A percentile compares a stretch with the other conserved stretches of the same genome.
Conservation (phyloP, 2,888 invertebrate species). For the Brassicogethes aeneus region DNA sequence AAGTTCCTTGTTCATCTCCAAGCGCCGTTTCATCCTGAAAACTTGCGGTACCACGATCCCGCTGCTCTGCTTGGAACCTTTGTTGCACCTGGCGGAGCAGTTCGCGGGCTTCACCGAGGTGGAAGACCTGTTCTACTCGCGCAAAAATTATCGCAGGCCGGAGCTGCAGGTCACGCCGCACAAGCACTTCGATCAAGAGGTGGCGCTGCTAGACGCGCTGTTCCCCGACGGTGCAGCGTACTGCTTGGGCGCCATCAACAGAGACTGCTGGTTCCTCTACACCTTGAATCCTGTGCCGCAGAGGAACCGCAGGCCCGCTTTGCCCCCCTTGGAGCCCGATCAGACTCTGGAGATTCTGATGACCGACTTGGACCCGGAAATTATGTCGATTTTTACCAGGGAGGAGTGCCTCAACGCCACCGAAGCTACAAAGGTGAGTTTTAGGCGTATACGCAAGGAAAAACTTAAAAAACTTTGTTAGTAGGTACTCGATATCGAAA, state of each 20-base stretch:
- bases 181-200: constrained; percentile 88
- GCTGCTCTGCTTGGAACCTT: constrained; percentile 78
- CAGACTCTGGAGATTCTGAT: constrained; percentile 97
- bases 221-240: constrained; percentile 90
- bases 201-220: constrained; percentile 61
- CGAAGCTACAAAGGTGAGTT: constrained; percentile 91
- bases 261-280: constrained; percentile 96
- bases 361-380: constrained; percentile 86
- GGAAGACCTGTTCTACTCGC: constrained; percentile 94
- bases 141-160: constrained; percentile 92
- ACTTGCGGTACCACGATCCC: constrained; percentile 99
- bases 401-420: constrained; percentile 66
- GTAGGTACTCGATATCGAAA: no score
- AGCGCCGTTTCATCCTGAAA: constrained; percentile 91
- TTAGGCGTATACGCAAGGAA: constrained; percentile 99
- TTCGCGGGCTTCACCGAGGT: constrained; percentile 81
- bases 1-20: constrained; percentile 97
- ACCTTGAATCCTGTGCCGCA: constrained; percentile 61
- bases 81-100: constrained; percentile 76
- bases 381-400: constrained; percentile 88
- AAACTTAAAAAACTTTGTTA: constrained; percentile 86
- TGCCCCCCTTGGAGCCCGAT: constrained; percentile 61
- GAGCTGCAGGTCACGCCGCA: constrained; percentile 84
- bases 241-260: constrained; percentile 78
- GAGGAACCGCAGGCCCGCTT: constrained; percentile 17